Conservation (phyloP, 2,888 invertebrate genomes). For the Onthophagus sagittarius region DNA sequence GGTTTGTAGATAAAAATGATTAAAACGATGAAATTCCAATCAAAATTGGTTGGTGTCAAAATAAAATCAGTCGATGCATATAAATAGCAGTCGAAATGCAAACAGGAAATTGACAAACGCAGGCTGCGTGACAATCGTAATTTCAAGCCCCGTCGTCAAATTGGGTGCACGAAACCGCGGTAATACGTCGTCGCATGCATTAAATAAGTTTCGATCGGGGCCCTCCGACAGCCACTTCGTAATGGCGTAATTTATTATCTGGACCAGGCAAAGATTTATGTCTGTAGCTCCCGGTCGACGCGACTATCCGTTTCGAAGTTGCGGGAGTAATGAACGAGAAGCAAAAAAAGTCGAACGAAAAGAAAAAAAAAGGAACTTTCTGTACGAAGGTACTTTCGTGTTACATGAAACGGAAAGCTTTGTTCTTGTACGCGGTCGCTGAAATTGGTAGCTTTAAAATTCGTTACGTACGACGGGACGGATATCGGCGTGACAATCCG, state of each 20-base stretch:
- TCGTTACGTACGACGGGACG: not conserved
- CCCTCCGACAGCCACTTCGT: not conserved
- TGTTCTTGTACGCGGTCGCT: no score
- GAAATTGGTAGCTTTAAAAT: not conserved
- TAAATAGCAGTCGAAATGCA: not conserved
- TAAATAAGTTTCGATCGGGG: not conserved
- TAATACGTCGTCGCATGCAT: not conserved
- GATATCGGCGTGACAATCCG: not conserved
- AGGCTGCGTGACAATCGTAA: not conserved
- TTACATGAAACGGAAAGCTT: not conserved
- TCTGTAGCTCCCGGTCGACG: not conserved
- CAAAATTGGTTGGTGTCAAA: not conserved
- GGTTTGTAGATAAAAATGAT: no score
- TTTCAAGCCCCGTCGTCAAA: not conserved
- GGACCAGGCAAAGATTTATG: not conserved
- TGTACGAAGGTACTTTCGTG: not conserved
- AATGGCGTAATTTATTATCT: not conserved
- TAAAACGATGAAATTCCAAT: not conserved
- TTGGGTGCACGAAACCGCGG: not conserved
- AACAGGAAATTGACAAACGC: not conserved
- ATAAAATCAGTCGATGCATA: not conserved
- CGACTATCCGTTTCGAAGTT: not conserved
- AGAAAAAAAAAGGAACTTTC: not conserved
- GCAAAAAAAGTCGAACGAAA: not conserved
- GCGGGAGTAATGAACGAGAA: not conserved